phyloP scores from a whole-genome alignment of 1,140 invertebrate species.

The Zaprionus kolodkinae region DNA sequence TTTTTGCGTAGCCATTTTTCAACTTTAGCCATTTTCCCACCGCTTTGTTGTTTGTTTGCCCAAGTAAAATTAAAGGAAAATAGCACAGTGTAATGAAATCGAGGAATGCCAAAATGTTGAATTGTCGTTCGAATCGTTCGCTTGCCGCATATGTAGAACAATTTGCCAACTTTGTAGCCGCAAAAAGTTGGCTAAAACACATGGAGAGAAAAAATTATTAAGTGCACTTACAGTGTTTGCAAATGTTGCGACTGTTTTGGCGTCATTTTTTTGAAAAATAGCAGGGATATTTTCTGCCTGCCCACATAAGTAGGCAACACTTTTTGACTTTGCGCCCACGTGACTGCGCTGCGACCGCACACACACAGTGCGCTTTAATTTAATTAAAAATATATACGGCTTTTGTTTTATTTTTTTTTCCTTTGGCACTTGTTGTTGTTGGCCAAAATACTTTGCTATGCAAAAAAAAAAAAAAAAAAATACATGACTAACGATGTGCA shows the following conservation, averaged over 20 bases:
- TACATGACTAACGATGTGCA: constrained; percentile 76
- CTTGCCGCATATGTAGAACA: constrained; percentile 1
- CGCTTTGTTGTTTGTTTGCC: constrained; percentile 69
- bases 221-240: neutral
- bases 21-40: constrained; percentile 47
- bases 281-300: constrained; percentile 23
- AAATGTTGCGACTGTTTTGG: neutral
- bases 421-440: constrained; percentile 48
- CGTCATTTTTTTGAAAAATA: neutral
- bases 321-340: constrained; percentile 54
- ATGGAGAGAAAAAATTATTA: neutral
- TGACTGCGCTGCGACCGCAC: constrained; percentile 15
- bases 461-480: constrained; percentile 33
- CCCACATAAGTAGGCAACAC: constrained; percentile 67
- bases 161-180: neutral
- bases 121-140: constrained; percentile 31
- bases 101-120: constrained; percentile 52
- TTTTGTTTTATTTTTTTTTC: constrained; percentile 22
- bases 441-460: constrained; percentile 51
- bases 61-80: constrained; percentile 78
- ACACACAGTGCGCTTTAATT: constrained; percentile 70
- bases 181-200: neutral
- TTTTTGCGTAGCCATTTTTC: constrained; percentile 53
- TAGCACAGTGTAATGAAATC: constrained; percentile 71
- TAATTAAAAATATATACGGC: constrained; percentile 68